Base-by-base conservation (phyloP, 2,888 invertebrate genomes). In the Ecdyonurus torrentis region DNA sequence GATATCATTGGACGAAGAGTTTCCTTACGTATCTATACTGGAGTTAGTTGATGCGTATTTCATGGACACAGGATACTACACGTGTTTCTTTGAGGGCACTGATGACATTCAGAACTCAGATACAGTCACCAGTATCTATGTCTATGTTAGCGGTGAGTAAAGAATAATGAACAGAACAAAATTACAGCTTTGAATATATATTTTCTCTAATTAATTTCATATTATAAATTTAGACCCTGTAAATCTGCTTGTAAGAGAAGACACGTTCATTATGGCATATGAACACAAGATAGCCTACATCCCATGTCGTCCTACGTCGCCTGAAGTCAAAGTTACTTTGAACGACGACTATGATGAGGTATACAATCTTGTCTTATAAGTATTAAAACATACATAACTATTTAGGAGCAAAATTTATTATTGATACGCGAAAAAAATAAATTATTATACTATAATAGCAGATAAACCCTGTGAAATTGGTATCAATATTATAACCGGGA, bases 261-360 rank as follows among this genome's bases (percentile, higher is more conserved):
- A 52, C 2, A 59, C 7, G 18, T 59, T 66, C 52, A 61, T 64
- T 1, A 68, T 73, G 2, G 76, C 73, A 0, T 68, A 68, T 1
- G 77, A 79, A 65, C 74, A 75, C 65, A 70, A 69, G 1, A 71
- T 75, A 23, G 74, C 76, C 1, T 69, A 77, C 1, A 77, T 86
- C 67, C 83, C 84, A 23, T 86, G 86, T 69, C 78, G 81, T 59
- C 84, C 85, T 2, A 80, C 85, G 1, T 78, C 81, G 59, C 84
- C 84, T 1, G 73, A 78, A 64, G 74, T 81, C 1, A 72, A 75
- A 20, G 82, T 85, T 0, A 67, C 52, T 55, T 70, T 82, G 5
- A 70, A 69, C 19, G 69, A 68, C 65, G 67, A 68, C 19, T 75
- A 72, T 63, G 71, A 72, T 37, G 71, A 75, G 71, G 79, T 79